Conservation (phyloP, 2,888 invertebrate genomes). For the Rhamnusium bicolor region DNA sequence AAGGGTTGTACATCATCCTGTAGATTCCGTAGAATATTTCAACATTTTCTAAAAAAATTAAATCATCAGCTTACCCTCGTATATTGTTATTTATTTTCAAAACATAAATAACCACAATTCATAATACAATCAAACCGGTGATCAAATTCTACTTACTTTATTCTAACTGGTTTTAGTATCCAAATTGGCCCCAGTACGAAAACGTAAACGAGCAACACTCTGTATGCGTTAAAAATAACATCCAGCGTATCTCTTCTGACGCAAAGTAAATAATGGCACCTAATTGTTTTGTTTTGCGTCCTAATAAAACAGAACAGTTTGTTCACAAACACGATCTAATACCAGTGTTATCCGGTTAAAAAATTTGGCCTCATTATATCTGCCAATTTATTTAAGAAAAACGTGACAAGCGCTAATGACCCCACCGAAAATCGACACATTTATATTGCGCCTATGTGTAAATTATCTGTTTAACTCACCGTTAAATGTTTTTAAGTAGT, state of each 20-base stretch:
- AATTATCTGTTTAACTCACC: neutral
- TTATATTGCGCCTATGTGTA: neutral
- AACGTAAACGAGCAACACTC: neutral
- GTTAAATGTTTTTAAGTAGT: slow-evolving; percentile 2
- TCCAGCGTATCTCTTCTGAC: slow-evolving; percentile 1
- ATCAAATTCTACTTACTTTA: neutral
- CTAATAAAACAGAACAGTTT: slow-evolving; percentile 24
- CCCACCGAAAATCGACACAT: slow-evolving; percentile 20
- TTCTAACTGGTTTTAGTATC: too few species aligned
- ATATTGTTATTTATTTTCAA: too few species aligned
- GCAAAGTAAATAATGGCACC: slow-evolving; percentile 29
- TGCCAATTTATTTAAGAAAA: slow-evolving; percentile 36
- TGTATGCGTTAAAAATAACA: neutral
- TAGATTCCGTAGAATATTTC: too few species aligned
- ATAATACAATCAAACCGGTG: neutral
- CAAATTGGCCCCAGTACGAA: neutral
- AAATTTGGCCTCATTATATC: slow-evolving; percentile 27
- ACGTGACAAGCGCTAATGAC: slow-evolving; percentile 26
- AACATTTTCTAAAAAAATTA: too few species aligned
- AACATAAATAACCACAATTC: neutral
- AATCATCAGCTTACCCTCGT: too few species aligned
- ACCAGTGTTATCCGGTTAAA: slow-evolving; percentile 28
- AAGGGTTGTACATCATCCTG: too few species aligned
- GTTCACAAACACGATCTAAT: slow-evolving; percentile 13
- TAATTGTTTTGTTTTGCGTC: slow-evolving; percentile 35